Evolutionary conservation across 2,888 invertebrate species (phyloP).

Genomic region (Troides oblongomaculatus): DNA sequence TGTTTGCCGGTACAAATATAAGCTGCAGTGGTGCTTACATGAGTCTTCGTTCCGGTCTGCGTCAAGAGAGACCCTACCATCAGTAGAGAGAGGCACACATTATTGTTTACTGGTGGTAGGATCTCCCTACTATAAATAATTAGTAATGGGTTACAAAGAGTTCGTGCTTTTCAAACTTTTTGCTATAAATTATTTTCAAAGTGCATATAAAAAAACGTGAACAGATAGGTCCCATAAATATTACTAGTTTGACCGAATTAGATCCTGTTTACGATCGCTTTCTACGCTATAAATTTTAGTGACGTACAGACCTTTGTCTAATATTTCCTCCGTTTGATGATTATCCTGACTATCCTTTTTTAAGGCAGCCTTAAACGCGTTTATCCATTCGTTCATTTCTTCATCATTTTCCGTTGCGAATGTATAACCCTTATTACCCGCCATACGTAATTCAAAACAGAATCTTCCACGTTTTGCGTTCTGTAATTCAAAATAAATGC

Average conservation of each 20-base stretch:
- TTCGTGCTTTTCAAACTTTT: no score
- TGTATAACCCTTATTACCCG: conserved; percentile 91
- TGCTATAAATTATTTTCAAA: background rate
- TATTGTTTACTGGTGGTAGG: no score
- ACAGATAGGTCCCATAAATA: background rate
- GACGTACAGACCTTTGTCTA: conserved; percentile 79
- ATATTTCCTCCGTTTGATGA: conserved; percentile 87
- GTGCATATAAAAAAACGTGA: background rate
- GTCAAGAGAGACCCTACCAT: no score
- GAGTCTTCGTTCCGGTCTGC: no score
- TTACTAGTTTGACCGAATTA: background rate
- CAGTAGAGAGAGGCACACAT: no score
- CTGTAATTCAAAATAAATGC: conserved; percentile 45
- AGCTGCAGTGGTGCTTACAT: no score
- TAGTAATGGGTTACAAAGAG: no score
- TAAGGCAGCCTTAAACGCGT: conserved; percentile 89
- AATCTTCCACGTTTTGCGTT: conserved; percentile 91
- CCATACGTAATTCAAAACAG: conserved; percentile 94
- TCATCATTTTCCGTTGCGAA: conserved; percentile 92
- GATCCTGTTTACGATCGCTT: background rate
- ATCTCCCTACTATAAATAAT: no score
- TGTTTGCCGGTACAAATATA: no score
- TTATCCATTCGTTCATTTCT: conserved; percentile 91
- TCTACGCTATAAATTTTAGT: background rate
- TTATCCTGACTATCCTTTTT: conserved; percentile 80